A percentile compares a stretch with the other conserved stretches of the same genome.
phyloP scores from a whole-genome alignment of 2,888 invertebrate genomes.

The Fragum whitleyi region DNA sequence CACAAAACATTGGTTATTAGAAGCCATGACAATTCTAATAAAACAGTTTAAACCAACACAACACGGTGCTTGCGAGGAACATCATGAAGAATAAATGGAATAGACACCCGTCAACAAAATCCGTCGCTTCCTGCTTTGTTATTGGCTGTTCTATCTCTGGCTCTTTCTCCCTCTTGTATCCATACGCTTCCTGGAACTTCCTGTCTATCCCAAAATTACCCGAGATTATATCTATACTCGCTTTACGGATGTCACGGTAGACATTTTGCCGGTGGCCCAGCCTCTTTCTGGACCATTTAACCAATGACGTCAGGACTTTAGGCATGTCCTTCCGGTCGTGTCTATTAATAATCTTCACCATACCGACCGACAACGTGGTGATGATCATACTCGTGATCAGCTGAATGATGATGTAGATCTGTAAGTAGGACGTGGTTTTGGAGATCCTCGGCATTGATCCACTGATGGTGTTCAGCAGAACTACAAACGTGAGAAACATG shows the following conservation, averaged over 20 bases:
- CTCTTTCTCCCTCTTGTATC: too few relatives aligned
- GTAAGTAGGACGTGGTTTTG: slow-evolving; percentile 33
- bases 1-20: too few relatives aligned
- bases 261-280: background rate
- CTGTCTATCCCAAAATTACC: background rate
- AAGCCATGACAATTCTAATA: too few relatives aligned
- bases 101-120: background rate
- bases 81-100: background rate
- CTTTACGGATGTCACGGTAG: background rate
- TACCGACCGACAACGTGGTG: slow-evolving; percentile 31
- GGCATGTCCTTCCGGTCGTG: background rate
- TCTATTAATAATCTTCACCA: slow-evolving; percentile 7
- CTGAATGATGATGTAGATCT: slow-evolving; percentile 39
- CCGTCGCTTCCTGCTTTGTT: background rate
- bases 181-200: background rate
- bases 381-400: slow-evolving; percentile 22
- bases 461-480: slow-evolving; percentile 30
- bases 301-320: background rate
- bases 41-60: background rate
- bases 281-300: background rate
- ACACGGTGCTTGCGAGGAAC: background rate
- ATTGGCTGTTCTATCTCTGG: background rate
- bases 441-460: slow-evolving; percentile 45
- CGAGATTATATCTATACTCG: background rate
- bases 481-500: slow-evolving; percentile 35